These are phyloP conservation scores for Drosophila chauvacae DNA, from an alignment of 1,140 invertebrate species.

Conservation along the genomic window DNA sequence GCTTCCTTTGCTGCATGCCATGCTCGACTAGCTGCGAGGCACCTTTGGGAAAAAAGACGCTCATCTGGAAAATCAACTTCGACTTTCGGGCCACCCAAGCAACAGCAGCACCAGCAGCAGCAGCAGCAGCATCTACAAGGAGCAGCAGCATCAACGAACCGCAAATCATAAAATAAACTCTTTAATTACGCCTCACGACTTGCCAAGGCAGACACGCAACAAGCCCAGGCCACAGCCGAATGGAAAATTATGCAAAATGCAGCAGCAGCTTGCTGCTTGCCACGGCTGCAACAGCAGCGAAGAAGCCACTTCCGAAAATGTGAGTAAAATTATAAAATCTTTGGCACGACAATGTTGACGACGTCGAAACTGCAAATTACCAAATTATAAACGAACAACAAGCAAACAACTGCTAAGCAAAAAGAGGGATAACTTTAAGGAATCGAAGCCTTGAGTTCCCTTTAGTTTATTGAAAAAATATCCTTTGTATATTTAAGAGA, in stretches of 20 bases:
- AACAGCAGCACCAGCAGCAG: constrained; percentile 27
- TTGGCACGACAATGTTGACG: constrained; percentile 71
- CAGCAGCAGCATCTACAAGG: constrained; percentile 23
- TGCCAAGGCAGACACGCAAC: constrained; percentile 62
- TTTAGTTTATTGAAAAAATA: not conserved
- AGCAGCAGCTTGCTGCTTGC: constrained; percentile 31
- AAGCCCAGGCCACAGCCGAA: constrained; percentile 56
- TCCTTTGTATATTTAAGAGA: not conserved
- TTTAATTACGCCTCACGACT: constrained; percentile 82
- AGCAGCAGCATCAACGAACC: constrained; percentile 51
- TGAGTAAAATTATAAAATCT: constrained; percentile 80
- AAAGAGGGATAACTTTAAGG: constrained; percentile 18
- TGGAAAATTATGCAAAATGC: constrained; percentile 82
- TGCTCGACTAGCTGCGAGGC: constrained; percentile 63
- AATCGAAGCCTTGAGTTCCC: not conserved
- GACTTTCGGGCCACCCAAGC: constrained; percentile 65
- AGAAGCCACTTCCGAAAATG: constrained; percentile 72
- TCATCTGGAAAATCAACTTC: constrained; percentile 78
- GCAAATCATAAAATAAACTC: constrained; percentile 82
- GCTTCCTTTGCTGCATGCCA: constrained; percentile 36
- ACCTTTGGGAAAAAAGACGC: constrained; percentile 63
- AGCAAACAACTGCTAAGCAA: constrained; percentile 32
- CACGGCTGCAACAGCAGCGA: constrained; percentile 29
- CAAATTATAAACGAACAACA: constrained; percentile 75
- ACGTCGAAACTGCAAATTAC: constrained; percentile 82